Base-by-base conservation (phyloP, 2,888 invertebrate species). In the Dione juno region DNA sequence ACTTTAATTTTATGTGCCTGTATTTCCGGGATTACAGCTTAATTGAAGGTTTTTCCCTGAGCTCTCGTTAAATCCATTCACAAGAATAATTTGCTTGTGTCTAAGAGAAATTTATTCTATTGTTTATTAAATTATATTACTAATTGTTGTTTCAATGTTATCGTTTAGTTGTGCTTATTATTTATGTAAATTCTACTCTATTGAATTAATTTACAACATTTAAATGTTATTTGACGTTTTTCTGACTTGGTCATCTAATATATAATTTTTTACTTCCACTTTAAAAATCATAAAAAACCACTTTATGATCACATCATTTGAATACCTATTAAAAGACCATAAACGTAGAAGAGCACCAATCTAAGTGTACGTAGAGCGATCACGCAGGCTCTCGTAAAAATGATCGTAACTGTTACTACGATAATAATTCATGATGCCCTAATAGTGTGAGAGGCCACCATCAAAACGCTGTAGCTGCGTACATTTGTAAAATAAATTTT, bases 1-100 rank as follows among this genome's bases (percentile, higher is more conserved):
- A 82, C 86, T 91, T 92, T 86, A 89, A 87, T 89, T 89, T 91
- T 87, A 91, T 88, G 87, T 85, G 85, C 85, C 82, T 84, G 85
- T 88, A 88, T 88, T 86, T 86, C 82, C 76, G 78, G 80, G 82
- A 84, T 88, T 88, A 86, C 81, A 80, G 81, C 84, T 84, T 87
- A 88, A 89, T 88, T 87, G 85, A 81, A 82, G 81, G 84, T 85
- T 89, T 86, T 85, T 79, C 79, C 81, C 37, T 77, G 83, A 84
- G 80, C 81, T 80, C 82, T 81, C 80, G 80, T 76, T 81, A 78
- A 79, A 78, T 78, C 76, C 74, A 74, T 77, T 82, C 79, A 78
- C 67, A 71, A 74, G 58, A 45, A 70, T 73, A 69, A 66, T 69
- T 71, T 69, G n/a, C n/a, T n/a, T n/a, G n/a, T n/a, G n/a, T 69